Evolutionary conservation across 2,797 vertebrate genomes (phyloP).

Genomic region (Labroides dimidiatus): DNA sequence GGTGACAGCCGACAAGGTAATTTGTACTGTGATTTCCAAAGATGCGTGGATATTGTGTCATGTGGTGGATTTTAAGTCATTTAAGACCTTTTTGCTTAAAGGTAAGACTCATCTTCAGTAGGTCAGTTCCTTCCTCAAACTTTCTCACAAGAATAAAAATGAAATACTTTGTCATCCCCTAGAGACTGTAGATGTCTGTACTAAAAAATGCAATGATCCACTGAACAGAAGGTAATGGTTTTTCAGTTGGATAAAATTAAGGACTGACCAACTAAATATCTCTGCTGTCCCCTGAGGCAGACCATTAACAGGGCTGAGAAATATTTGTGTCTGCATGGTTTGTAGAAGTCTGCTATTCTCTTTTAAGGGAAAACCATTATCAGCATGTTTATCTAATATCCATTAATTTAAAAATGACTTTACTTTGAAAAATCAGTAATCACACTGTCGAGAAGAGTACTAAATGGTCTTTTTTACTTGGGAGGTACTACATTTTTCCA

Average conservation of each 20-base stretch:
- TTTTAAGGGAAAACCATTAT: constrained; percentile 1
- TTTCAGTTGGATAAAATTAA: background rate
- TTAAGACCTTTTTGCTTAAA: background rate
- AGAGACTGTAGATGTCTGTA: background rate
- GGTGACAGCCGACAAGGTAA: no score
- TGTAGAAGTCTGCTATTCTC: background rate
- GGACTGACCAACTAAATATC: background rate
- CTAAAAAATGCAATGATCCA: background rate
- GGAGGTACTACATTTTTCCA: constrained; percentile 22
- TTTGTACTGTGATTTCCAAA: no score
- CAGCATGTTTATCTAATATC: background rate
- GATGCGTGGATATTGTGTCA: no score
- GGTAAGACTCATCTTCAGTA: background rate
- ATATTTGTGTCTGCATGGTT: background rate
- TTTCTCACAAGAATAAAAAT: background rate
- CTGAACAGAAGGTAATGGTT: background rate
- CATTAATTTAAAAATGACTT: constrained; percentile 18
- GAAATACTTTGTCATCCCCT: background rate
- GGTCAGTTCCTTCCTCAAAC: background rate
- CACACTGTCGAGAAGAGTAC: constrained; percentile 15
- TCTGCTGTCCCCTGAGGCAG: background rate
- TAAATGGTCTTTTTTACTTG: constrained; percentile 9
- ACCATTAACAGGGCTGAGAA: background rate
- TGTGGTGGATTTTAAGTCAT: background rate
- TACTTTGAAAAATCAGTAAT: constrained; percentile 15